Evolutionary conservation across 2,113 vertebrate species (phyloP).

Genomic region (Percina caprodes): DNA sequence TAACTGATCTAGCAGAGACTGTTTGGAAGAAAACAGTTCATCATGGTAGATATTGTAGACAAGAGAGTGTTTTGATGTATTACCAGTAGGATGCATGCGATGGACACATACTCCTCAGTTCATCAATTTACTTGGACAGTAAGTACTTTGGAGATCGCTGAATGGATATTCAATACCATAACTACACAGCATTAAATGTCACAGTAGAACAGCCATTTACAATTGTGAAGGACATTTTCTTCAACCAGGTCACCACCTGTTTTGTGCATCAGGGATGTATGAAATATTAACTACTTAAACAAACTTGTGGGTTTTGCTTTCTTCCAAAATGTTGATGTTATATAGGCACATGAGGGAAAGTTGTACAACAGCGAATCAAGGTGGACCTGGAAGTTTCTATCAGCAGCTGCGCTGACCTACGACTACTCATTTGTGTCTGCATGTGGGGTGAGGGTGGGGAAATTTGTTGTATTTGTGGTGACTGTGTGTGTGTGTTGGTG

Average conservation of each 20-base stretch:
- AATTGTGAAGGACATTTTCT: slow-evolving; percentile 49
- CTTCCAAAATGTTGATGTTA: slow-evolving; percentile 66
- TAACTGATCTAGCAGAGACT: slow-evolving; percentile 80
- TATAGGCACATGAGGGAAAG: slow-evolving; percentile 68
- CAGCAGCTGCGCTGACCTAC: slow-evolving; percentile 71
- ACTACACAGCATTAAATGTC: slow-evolving; percentile 60
- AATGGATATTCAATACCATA: slow-evolving; percentile 69
- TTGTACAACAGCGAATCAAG: slow-evolving; percentile 44
- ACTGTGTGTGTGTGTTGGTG: slow-evolving; percentile 13
- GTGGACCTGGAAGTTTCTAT: slow-evolving; percentile 75
- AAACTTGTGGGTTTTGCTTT: slow-evolving; percentile 66
- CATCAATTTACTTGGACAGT: slow-evolving; percentile 73
- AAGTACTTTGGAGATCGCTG: slow-evolving; percentile 68
- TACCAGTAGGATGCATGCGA: slow-evolving; percentile 62
- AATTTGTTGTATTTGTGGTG: slow-evolving; percentile 52
- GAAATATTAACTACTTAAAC: slow-evolving; percentile 73
- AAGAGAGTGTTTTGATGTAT: slow-evolving; percentile 66
- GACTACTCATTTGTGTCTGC: slow-evolving; percentile 47
- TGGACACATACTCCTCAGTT: slow-evolving; percentile 67
- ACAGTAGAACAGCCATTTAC: slow-evolving; percentile 45
- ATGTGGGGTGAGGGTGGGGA: slow-evolving; percentile 47
- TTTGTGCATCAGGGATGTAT: slow-evolving; percentile 67
- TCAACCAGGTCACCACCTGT: slow-evolving; percentile 71
- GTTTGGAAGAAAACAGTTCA: slow-evolving; percentile 65
- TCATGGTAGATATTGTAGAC: slow-evolving; percentile 60